Conservation (phyloP, 2,888 invertebrate genomes). For the Cybosia mesomella region DNA sequence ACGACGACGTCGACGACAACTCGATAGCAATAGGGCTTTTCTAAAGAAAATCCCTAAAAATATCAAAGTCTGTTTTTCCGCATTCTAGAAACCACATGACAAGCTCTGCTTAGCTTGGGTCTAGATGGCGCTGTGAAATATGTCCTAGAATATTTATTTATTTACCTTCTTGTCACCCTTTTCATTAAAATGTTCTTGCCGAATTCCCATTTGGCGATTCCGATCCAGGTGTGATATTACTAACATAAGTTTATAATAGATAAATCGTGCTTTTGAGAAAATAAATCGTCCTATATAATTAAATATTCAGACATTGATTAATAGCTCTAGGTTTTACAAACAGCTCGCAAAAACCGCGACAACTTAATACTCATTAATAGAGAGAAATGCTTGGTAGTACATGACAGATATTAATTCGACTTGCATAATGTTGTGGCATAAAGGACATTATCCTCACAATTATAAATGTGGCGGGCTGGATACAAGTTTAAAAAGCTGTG, state of each 20-base stretch:
- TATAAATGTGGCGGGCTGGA: background rate
- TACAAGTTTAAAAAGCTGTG: background rate
- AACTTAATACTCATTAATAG: slow-evolving; percentile 20
- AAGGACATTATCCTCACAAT: slow-evolving; percentile 12
- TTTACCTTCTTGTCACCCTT: background rate
- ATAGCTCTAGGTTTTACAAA: slow-evolving; percentile 22
- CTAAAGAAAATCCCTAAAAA: no score
- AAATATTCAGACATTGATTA: slow-evolving; percentile 34
- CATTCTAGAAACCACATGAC: no score
- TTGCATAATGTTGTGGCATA: slow-evolving; percentile 13
- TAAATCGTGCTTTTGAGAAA: background rate
- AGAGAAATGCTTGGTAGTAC: slow-evolving; percentile 29
- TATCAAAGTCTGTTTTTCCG: no score
- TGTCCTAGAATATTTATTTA: no score
- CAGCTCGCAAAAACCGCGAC: slow-evolving; percentile 17
- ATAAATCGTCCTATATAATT: slow-evolving; percentile 7
- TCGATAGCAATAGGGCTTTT: no score
- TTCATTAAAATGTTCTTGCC: background rate
- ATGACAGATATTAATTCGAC: slow-evolving; percentile 33
- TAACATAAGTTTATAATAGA: background rate
- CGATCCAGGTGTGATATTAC: background rate
- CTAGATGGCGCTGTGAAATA: no score
- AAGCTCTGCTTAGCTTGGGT: no score
- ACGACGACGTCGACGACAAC: no score
- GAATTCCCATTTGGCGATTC: background rate